Evolutionary conservation across 1,140 invertebrate species (phyloP).

Genomic region (Brachionus plicatilis): DNA sequence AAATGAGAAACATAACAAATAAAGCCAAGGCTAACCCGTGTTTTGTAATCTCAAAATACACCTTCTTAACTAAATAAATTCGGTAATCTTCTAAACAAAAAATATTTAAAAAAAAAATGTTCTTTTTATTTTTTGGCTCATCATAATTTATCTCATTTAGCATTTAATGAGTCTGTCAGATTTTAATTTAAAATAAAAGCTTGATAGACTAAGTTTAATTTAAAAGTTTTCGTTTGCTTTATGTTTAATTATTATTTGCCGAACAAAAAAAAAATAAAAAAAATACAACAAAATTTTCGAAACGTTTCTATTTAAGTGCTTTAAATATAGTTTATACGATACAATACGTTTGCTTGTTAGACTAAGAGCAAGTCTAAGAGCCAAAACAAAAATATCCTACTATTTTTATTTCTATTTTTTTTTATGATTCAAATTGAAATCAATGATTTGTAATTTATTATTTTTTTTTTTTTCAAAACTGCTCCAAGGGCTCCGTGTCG

Average conservation of each 20-base stretch:
- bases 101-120: background rate
- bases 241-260: constrained; percentile 26
- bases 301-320: constrained; percentile 1
- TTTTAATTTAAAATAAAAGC: background rate
- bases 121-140: background rate
- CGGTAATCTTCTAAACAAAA: background rate
- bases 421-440: background rate
- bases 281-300: background rate
- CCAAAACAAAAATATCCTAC: background rate
- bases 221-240: background rate
- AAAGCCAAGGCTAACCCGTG: background rate
- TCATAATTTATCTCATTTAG: background rate
- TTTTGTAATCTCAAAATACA: background rate
- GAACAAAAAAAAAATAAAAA: background rate
- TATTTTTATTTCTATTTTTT: background rate
- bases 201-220: background rate
- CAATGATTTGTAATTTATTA: constrained; percentile 3
- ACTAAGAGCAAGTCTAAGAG: background rate
- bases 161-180: background rate
- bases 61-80: background rate
- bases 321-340: background rate
- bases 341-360: background rate
- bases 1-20: background rate
- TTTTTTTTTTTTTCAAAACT: background rate
- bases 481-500: background rate